Percentiles rank a stretch among this genome's conserved stretches.
phyloP scores from a whole-genome alignment of 2,888 invertebrate species.

The Trissoscelio sp. region DNA sequence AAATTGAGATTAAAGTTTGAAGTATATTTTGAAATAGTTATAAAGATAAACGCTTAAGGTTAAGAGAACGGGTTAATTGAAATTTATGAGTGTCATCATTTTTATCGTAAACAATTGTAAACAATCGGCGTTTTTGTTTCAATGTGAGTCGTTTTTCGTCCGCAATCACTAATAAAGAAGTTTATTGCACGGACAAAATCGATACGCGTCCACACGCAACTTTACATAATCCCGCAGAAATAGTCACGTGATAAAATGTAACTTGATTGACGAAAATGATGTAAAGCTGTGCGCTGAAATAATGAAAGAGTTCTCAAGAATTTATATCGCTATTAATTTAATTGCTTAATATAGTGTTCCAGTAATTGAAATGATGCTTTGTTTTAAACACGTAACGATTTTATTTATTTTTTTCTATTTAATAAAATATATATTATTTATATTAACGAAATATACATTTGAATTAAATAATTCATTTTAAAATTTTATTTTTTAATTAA shows the following conservation, averaged over 20 bases:
- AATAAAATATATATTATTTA: too few relatives aligned
- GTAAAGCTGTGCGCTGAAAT: neutral
- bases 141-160: constrained; percentile 20
- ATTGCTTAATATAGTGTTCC: neutral
- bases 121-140: constrained; percentile 13
- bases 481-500: too few relatives aligned
- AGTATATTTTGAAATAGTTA: too few relatives aligned
- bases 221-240: constrained; percentile 56
- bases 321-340: neutral
- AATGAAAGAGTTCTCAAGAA: neutral
- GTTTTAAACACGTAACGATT: neutral
- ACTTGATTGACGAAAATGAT: constrained; percentile 54
- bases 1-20: too few relatives aligned
- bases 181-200: constrained; percentile 56
- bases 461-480: too few relatives aligned
- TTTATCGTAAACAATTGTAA: constrained; percentile 31
- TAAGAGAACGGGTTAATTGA: constrained; percentile 8
- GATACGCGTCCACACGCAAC: constrained; percentile 53
- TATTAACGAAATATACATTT: too few relatives aligned
- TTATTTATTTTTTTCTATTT: neutral
- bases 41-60: too few relatives aligned
- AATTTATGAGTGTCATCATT: constrained; percentile 19
- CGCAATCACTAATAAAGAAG: constrained; percentile 57
- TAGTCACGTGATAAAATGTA: constrained; percentile 50
- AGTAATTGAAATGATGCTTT: neutral